Evolutionary conservation across 2,797 vertebrate genomes (phyloP), one percentile per base, ranked within the genome.

Genomic region (Diplodus puntazzo): DNA sequence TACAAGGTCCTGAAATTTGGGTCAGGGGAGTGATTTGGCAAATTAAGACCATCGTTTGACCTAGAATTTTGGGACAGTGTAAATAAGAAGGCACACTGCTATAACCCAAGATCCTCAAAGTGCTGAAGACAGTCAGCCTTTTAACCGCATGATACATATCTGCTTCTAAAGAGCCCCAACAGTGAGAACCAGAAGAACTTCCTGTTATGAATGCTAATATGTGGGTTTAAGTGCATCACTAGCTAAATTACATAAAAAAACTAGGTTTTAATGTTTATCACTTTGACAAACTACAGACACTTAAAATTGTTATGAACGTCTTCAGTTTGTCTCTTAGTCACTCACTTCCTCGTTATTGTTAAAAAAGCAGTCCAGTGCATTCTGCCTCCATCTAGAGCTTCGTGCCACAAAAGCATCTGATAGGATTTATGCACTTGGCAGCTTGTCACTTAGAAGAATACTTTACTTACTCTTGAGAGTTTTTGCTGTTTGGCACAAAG

Each of bases 341-440:
- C 43, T 53, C 9, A 59, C 27, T 39, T 63, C 11, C 34, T 75
- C 45, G 50, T 71, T 59, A 14, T 79, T 75, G 39, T 70, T 73
- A n/a, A n/a, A 42, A 75, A 69, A 82, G 48, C 25, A 39, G 52
- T 58, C 6, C n/a, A 23, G 2, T 73, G 54, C 12, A n/a, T 65
- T 67, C 4, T 14, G 49, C 63, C 23, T 72, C 0, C n/a, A 0
- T 69, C 30, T 66, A 49, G 16, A 69, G 55, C 34, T 13, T 18
- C 34, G 27, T 76, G 54, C 76, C 68, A 75, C 30, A 39, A 62
- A 60, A 55, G 27, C 20, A 49, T 63, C 62, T 58, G 60, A 82
- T 25, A 60, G 60, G 50, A 80, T 80, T 77, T 82, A 60, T 72
- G n/a, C 34, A 54, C 23, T 78, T 84, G 79, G 81, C 79, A 66